A percentile compares a stretch with the other conserved stretches of the same genome.
Conservation (phyloP, 35 echinoderm and acorn worm species). For the Apostichopus japonicus region DNA sequence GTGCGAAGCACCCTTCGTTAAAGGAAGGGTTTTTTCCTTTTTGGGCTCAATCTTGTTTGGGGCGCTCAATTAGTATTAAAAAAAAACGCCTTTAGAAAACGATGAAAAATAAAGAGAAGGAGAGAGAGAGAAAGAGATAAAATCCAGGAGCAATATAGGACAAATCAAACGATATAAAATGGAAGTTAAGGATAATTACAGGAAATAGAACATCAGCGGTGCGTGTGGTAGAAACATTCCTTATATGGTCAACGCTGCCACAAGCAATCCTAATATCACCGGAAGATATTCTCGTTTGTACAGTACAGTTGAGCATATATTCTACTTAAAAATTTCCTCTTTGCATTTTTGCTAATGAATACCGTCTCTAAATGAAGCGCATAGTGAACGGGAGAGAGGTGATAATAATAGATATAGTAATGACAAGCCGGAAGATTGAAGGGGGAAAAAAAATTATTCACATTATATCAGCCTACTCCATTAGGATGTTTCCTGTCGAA, state of each 20-base stretch:
- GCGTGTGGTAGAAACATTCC: conserved; percentile 52
- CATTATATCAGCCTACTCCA: conserved; percentile 27
- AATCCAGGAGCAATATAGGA: neutral
- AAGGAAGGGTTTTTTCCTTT: neutral
- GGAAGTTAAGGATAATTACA: conserved; percentile 46
- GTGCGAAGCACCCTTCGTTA: neutral
- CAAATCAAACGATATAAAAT: conserved; percentile 26
- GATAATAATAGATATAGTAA: conserved; percentile 23
- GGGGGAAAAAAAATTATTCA: conserved; percentile 9
- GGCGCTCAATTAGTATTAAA: conserved; percentile 50
- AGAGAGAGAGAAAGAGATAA: neutral
- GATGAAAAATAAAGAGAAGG: neutral
- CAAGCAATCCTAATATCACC: conserved; percentile 19
- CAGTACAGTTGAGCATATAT: neutral
- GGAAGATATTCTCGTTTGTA: conserved; percentile 45
- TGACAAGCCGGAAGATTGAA: neutral
- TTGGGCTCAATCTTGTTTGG: conserved; percentile 42
- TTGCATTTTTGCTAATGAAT: neutral
- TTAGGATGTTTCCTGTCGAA: conserved; percentile 34
- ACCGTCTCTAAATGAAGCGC: neutral
- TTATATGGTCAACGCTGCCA: conserved; percentile 40
- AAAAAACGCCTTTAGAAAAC: neutral
- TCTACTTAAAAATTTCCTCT: conserved; percentile 12
- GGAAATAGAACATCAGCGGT: conserved; percentile 42
- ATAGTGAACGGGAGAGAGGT: neutral